A percentile compares a stretch with the other conserved stretches of the same genome.
Evolutionary conservation across 2,797 vertebrate genomes (phyloP).

Genomic region (Chaetophractus vellerosus): DNA sequence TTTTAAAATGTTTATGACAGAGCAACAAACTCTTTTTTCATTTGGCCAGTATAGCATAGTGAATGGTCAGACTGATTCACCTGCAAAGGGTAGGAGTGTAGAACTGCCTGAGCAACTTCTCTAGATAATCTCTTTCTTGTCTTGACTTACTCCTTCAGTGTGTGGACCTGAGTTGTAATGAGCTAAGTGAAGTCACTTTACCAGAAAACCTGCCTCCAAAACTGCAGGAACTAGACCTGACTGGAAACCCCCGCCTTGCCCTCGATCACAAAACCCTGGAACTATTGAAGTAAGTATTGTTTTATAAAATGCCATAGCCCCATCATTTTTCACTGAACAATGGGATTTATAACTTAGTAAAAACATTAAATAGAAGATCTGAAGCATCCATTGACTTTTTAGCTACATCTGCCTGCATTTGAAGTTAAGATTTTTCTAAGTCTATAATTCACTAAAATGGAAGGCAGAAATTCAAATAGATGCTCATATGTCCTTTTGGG

Average conservation of each 20-base stretch:
- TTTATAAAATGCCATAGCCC: not conserved
- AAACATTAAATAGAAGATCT: not conserved
- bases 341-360: too few species aligned
- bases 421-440: too few species aligned
- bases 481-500: not conserved
- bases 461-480: not conserved
- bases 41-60: not conserved
- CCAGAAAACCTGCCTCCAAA: slow-evolving; percentile 98
- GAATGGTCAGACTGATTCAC: not conserved
- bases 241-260: slow-evolving; percentile 96
- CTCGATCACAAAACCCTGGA: slow-evolving; percentile 98
- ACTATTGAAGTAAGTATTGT: slow-evolving; percentile 95
- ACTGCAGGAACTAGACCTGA: slow-evolving; percentile 98
- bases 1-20: not conserved
- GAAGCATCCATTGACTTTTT: not conserved
- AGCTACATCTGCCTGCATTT: accelerated
- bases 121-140: slow-evolving; percentile 19
- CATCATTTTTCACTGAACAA: not conserved
- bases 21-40: not conserved
- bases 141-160: slow-evolving; percentile 90
- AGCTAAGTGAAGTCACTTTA: slow-evolving; percentile 95
- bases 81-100: not conserved
- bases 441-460: not conserved
- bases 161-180: slow-evolving; percentile 98
- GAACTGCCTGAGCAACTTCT: not conserved